Percentiles rank a stretch among this genome's conserved stretches.
Evolutionary conservation across 2,797 vertebrate genomes (phyloP).

Genomic region (Pangasius djambal): DNA sequence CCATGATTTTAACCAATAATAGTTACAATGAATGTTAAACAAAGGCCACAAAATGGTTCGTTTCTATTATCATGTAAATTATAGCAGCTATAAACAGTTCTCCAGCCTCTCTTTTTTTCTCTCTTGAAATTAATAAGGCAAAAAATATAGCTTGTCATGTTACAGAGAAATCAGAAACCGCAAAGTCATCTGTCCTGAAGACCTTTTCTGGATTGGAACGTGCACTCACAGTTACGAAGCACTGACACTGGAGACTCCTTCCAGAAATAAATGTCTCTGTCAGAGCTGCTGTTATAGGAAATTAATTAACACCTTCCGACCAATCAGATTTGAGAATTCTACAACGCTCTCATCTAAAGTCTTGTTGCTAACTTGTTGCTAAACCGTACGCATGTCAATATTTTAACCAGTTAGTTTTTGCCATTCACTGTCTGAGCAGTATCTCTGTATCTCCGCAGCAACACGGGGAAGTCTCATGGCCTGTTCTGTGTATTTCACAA

Average conservation of each 20-base stretch:
- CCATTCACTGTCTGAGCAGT: background rate
- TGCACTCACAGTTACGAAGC: background rate
- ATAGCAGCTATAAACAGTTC: background rate
- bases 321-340: background rate
- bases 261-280: background rate
- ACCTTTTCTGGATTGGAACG: background rate
- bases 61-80: background rate
- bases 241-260: background rate
- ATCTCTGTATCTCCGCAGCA: background rate
- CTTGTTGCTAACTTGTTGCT: background rate
- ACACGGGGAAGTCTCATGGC: background rate
- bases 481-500: background rate
- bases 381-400: background rate
- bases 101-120: background rate
- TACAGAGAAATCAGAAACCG: background rate
- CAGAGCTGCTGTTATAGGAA: background rate
- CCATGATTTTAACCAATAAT: background rate
- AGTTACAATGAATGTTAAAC: background rate
- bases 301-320: background rate
- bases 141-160: background rate
- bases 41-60: background rate
- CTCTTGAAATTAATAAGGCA: background rate
- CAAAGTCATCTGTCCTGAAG: background rate
- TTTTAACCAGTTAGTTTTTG: background rate
- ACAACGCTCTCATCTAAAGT: background rate